Base-by-base conservation (phyloP, 1,140 invertebrate genomes). In the Radopholus similis region DNA sequence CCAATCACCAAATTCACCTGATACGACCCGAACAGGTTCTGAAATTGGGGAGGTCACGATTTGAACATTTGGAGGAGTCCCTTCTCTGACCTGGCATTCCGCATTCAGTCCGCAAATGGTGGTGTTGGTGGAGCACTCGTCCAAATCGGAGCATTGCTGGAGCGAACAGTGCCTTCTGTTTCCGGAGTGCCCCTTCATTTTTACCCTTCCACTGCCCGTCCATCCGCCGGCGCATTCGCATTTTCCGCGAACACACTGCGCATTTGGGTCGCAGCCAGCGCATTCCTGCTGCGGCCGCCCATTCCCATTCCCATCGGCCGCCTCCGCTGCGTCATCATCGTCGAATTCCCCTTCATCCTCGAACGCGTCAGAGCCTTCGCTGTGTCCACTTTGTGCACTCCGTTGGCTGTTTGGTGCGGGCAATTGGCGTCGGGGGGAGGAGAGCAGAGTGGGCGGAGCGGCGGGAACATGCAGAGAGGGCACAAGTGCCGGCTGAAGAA, bases 1-100 rank as follows among this genome's bases (percentile, higher is more conserved):
- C 5, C 4, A 49, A 18, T 47, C 26, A 13, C 3, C 18, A n/a
- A 47, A 47, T 11, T 44, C 1, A 62, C 58, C 58, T 62, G 66
- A 71, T 73, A 73, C 1, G 71, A 70, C 28, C 72, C 72, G 34
- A 49, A 11, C 11, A 47, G 65, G 42, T 73, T 73, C 55, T 73
- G n/a, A n/a, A n/a, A n/a, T n/a, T n/a, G n/a, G n/a, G n/a, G n/a
- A n/a, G n/a, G n/a, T n/a, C n/a, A n/a, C n/a, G n/a, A n/a, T n/a
- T n/a, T n/a, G n/a, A n/a, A n/a, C n/a, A n/a, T n/a, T n/a, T n/a
- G n/a, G n/a, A n/a, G n/a, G n/a, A n/a, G n/a, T n/a, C n/a, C n/a
- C n/a, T n/a, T n/a, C n/a, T n/a, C n/a, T n/a, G n/a, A n/a, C n/a
- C n/a, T n/a, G 65, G 32, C 72, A 73, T n/a, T 66, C 66, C n/a